Base-by-base conservation (phyloP, 2,888 invertebrate species). In the Pandemis cinnamomeana region DNA sequence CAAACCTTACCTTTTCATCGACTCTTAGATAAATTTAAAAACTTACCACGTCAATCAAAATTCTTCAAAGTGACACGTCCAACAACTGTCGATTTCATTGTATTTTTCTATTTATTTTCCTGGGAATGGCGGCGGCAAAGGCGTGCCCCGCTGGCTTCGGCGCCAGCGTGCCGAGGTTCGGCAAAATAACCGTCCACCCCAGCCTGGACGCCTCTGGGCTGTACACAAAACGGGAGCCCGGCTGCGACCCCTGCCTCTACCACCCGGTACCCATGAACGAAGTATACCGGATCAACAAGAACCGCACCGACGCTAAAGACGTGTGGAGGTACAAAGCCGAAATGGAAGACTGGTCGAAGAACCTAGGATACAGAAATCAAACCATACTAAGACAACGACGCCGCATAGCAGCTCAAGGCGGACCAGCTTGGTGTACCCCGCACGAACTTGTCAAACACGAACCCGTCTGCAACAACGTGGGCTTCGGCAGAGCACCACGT, bases 401-500 rank as follows among this genome's bases (percentile, higher is more conserved):
- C 0, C 71, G 70, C 61, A 62, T 71, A 41, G 15, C 27, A 13
- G 60, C 74, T 1, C 7, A 67, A 6, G 67, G 70, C 8, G 74
- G 74, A 8, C 74, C 74, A 4, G 74, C 74, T 1, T 74, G 74
- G 74, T 67, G 61, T 41, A 10, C 60, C 7, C 51, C 53, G 3
- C 61, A 51, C 42, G 60, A 64, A 27, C 61, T 51, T 8, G 46
- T 60, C 0, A 51, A 11, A 15, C 67, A 58, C 53, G 6, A 74
- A 11, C 51, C 74, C n/a, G 72, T 64, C 10, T 72, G 70, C 71
- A 71, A 71, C 58, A 74, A 74, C 53, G 67, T 74, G 5, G 20
- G 66, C 46, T 74, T 71, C 58, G 91, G 93, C 10, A 86, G 90
- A 76, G 88, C 88, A 1, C 74, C 85, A 13, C 86, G 91, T 46